Base-by-base conservation (phyloP, 2,797 vertebrate genomes). In the Anabacerthia variegaticeps region DNA sequence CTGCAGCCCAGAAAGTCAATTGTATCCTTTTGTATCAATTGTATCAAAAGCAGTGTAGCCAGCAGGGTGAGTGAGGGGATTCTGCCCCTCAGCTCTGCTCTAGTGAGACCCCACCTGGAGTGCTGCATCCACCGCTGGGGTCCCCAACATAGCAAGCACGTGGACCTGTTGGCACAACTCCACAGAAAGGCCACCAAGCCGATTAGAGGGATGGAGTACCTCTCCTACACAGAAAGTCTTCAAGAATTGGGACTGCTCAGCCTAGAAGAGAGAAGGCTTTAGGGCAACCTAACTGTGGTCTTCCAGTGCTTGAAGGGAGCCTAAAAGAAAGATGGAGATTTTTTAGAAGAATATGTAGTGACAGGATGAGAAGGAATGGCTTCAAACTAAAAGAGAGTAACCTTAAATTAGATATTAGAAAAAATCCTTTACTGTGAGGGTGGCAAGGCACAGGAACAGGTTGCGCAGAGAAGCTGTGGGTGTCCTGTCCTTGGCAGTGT, bases 91-190 rank as follows among this genome's bases (percentile, higher is more conserved):
- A 61, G 30, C 52, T 39, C 52, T 37, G 28, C 24, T 68, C 46
- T 74, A n/a, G 3, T 23, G 39, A 68, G 48, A 67, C 6, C 24
- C 30, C 41, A 30, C 14, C 41, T 62, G 62, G 12, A 62, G 7
- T 0, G 7, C 48, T 75, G 39, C 34, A 43, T 23, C 26, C 77
- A 61, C 39, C 46, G 34, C 20, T 54, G 34, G 24, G 17, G 11
- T 10, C 7, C 9, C 46, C 59, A 34, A 43, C 10, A n/a, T 19
- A 49, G 43, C 32, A 10, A 10, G 41, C 6, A 55, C 49, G 62
- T 5, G 34, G 41, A 20, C 3, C 27, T 62, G 8, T 5, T 62
- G 41, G 5, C n/a, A 7, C 0, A 5, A 9, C 36, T 18, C 23
- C 28, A 67, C 17, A 80, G 52, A 39, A 59, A 14, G 14, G 27